Base-by-base conservation (phyloP, 2,113 vertebrate species). In the Tetrax tetrax region DNA sequence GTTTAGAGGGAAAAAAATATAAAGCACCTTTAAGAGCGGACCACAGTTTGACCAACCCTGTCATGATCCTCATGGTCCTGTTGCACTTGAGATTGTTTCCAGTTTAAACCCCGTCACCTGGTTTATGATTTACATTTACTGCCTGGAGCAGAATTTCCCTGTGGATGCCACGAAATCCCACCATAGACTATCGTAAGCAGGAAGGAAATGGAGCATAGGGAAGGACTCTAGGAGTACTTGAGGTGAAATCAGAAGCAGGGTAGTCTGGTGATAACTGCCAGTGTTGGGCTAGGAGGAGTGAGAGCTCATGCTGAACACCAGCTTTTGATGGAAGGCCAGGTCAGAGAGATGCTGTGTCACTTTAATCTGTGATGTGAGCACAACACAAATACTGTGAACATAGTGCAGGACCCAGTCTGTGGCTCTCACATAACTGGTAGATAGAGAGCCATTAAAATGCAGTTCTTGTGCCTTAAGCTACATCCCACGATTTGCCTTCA, bases 121-220 rank as follows among this genome's bases (percentile, higher is more conserved):
- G 8, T 7, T 83, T 70, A 51, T 57, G 33, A 72, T 72, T 72
- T 61, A 28, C 6, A 10, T 78, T 77, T 89, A 50, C 12, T 94
- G 31, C 43, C 54, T 53, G 33, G 35, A 59, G 50, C 18, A 45
- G 48, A 86, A 24, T 59, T 79, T 68, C 47, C 20, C 37, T 1
- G 9, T 47, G 33, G 28, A 22, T 86, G 41, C 33, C 0, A 0
- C 7, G 25, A n/a, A 61, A 81, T 84, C 38, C 33, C 38, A 48
- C 33, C 4, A 7, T 47, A 6, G 14, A 7, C 8, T 0, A 0
- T 82, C 27, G 11, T 69, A 71, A 86, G 54, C 48, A 63, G 43
- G 43, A 81, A 48, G n/a, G 53, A 43, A 71, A 37, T 1, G 3
- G 59, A 47, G 59, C 41, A 66, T 51, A 71, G 47, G 16, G 33